These are phyloP conservation scores for Potamarius usumacintae DNA, from an alignment of 2,113 vertebrate genomes.

Conservation along the genomic window DNA sequence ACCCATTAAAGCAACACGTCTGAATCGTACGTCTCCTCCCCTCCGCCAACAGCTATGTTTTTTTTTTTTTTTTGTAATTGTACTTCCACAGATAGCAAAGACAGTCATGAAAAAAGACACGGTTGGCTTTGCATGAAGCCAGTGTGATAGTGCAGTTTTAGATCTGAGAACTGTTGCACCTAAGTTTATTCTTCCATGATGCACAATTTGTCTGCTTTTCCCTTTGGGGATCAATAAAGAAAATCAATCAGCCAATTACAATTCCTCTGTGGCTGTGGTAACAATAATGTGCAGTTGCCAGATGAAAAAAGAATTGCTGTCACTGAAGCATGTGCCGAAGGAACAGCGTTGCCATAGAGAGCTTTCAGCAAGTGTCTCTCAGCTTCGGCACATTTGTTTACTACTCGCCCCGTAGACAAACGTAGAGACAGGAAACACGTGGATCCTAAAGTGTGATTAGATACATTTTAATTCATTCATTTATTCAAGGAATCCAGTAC, in stretches of 20 bases:
- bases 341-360: slow-evolving; percentile 68
- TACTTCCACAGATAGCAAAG: neutral
- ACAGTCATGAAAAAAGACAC: neutral
- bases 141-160: neutral
- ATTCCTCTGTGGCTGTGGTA: slow-evolving; percentile 50
- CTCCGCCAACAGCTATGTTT: neutral
- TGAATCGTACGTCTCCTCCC: slow-evolving; percentile 46
- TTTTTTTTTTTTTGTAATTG: neutral
- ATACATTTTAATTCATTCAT: slow-evolving; percentile 76
- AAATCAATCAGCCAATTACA: slow-evolving; percentile 48
- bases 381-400: slow-evolving; percentile 69
- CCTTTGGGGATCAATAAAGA: slow-evolving; percentile 42
- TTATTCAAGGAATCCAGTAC: slow-evolving; percentile 74
- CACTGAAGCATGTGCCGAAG: slow-evolving; percentile 66
- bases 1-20: slow-evolving; percentile 45
- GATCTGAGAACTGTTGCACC: slow-evolving; percentile 10
- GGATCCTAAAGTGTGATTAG: slow-evolving; percentile 72
- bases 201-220: slow-evolving; percentile 29
- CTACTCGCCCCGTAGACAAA: slow-evolving; percentile 54
- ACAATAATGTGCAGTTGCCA: slow-evolving; percentile 62
- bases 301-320: slow-evolving; percentile 65
- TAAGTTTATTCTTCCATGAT: slow-evolving; percentile 26
- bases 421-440: neutral
- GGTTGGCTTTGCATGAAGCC: neutral
- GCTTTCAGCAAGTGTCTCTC: slow-evolving; percentile 49